A percentile compares a stretch with the other conserved stretches of the same genome.
Evolutionary conservation across 2,113 vertebrate species (phyloP).

Genomic region (Mionectes macconnelli): DNA sequence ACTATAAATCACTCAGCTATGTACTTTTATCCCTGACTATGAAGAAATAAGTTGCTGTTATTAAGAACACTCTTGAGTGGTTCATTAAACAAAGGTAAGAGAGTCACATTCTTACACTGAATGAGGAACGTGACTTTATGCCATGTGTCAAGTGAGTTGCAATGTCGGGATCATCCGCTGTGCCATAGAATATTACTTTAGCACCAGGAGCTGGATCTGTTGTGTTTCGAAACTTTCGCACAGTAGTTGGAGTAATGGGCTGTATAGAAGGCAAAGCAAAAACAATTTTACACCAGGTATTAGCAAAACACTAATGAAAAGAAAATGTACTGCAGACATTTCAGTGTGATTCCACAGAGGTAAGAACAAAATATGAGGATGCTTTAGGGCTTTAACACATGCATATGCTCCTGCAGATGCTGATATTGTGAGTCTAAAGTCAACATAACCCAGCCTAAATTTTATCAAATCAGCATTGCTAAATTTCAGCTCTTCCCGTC

Average conservation of each 20-base stretch:
- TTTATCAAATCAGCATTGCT: neutral
- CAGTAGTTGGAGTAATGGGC: slow-evolving; percentile 74
- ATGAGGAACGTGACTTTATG: slow-evolving; percentile 46
- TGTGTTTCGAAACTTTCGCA: slow-evolving; percentile 78
- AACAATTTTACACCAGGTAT: neutral
- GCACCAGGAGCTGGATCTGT: slow-evolving; percentile 74
- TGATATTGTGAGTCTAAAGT: neutral
- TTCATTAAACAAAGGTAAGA: neutral
- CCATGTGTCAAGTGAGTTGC: slow-evolving; percentile 80
- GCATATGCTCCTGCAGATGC: neutral
- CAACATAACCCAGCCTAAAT: neutral
- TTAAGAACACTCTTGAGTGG: neutral
- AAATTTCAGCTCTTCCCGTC: neutral
- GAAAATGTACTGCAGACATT: neutral
- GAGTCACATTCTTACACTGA: slow-evolving; percentile 68
- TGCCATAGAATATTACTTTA: slow-evolving; percentile 78
- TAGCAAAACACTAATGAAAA: neutral
- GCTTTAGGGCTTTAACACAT: neutral
- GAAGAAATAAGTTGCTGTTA: neutral
- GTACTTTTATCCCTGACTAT: neutral
- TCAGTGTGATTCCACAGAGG: neutral
- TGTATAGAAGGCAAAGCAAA: slow-evolving; percentile 50
- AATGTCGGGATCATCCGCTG: slow-evolving; percentile 80
- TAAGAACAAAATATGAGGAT: neutral
- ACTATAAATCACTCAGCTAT: neutral